phyloP scores from a whole-genome alignment of 2,113 vertebrate genomes.

The Corapipo altera region DNA sequence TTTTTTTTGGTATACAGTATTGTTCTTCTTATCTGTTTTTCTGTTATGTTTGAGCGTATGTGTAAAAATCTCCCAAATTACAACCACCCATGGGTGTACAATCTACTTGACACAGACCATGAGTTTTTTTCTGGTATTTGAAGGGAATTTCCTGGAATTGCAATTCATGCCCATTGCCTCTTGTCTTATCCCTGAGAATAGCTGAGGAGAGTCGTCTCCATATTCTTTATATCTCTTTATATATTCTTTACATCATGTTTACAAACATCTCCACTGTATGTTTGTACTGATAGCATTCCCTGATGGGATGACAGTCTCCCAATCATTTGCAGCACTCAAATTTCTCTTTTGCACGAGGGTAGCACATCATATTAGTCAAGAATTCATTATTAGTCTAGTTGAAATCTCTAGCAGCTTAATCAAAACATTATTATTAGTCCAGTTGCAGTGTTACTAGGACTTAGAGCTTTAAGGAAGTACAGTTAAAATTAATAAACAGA shows the following conservation, averaged over 20 bases:
- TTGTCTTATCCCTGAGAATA: background rate
- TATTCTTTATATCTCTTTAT: background rate
- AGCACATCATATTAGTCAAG: background rate
- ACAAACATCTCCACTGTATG: background rate
- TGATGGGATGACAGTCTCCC: fast-evolving
- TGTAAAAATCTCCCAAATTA: background rate
- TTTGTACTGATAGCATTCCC: background rate
- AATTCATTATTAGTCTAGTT: background rate
- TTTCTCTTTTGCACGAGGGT: background rate
- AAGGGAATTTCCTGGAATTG: background rate
- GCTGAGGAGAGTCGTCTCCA: background rate
- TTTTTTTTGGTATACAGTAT: background rate
- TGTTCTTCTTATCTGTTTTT: background rate
- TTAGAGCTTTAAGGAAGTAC: background rate
- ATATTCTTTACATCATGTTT: background rate
- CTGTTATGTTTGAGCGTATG: background rate
- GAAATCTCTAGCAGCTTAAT: background rate
- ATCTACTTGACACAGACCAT: background rate
- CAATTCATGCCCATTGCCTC: background rate
- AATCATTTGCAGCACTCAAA: background rate
- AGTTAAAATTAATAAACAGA: background rate
- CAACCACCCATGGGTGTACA: background rate
- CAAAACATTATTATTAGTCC: background rate
- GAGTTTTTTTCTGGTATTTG: background rate
- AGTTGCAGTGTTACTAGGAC: background rate